These are phyloP conservation scores for Stigmatopora argus DNA, from an alignment of 2,113 vertebrate species.

Conservation along the genomic window DNA sequence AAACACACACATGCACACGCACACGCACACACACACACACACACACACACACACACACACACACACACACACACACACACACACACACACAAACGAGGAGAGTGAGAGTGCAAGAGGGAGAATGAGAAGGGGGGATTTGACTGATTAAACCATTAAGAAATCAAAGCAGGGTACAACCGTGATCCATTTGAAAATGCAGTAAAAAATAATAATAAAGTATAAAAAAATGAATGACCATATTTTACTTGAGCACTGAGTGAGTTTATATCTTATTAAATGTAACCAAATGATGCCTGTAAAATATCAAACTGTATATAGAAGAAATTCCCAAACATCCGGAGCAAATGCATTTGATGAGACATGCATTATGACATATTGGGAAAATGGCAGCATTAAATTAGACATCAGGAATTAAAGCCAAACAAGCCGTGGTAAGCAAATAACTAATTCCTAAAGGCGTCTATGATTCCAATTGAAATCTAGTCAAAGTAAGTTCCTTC, in stretches of 20 bases:
- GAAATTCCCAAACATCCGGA: background rate
- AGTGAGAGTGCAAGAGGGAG: conserved; percentile 8
- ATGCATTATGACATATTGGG: background rate
- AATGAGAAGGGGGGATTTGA: background rate
- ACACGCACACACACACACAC: no score
- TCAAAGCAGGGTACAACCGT: conserved; percentile 37
- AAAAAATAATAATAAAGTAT: conserved; percentile 21
- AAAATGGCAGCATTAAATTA: conserved; percentile 8
- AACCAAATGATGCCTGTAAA: background rate
- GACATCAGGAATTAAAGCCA: conserved; percentile 22
- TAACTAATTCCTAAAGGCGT: conserved; percentile 34
- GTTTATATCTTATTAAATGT: background rate
- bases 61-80: no score
- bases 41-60: no score
- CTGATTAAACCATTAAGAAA: conserved; percentile 53
- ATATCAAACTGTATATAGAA: background rate
- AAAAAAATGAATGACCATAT: conserved; percentile 4
- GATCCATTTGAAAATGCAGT: conserved; percentile 28
- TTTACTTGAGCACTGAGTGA: background rate
- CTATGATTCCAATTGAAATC: conserved; percentile 63
- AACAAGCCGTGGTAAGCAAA: conserved; percentile 26
- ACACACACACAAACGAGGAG: conserved; percentile 22
- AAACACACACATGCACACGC: conserved; percentile 12
- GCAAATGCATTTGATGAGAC: background rate
- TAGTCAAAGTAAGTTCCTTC: conserved; percentile 75